Conservation (phyloP, 2,888 invertebrate species). For the Phyllotreta cruciferae region DNA sequence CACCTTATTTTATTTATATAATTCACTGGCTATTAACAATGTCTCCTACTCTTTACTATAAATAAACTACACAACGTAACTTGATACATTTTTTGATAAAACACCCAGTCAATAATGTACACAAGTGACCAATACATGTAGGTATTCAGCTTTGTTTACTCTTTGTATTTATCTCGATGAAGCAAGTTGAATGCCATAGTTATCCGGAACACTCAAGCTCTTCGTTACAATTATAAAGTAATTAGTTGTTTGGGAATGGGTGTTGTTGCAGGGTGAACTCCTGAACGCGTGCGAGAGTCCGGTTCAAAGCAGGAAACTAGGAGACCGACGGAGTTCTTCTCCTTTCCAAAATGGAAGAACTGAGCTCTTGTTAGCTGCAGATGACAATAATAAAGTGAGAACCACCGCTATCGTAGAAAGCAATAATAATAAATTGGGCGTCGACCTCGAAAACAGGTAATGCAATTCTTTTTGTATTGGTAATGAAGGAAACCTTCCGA, state of each 20-base stretch:
- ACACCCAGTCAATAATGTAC: neutral
- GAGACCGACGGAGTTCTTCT: slow-evolving; percentile 63
- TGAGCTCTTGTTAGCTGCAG: slow-evolving; percentile 75
- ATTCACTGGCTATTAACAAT: neutral
- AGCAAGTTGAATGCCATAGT: neutral
- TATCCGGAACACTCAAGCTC: too few species aligned
- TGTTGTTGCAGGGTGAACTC: slow-evolving; percentile 35
- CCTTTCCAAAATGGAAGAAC: slow-evolving; percentile 76
- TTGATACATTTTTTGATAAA: slow-evolving; percentile 5
- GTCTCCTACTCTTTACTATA: too few species aligned
- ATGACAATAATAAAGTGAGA: slow-evolving; percentile 68
- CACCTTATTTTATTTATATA: neutral
- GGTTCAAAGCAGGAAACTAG: slow-evolving; percentile 58
- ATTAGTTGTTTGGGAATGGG: neutral
- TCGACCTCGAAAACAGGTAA: slow-evolving; percentile 67
- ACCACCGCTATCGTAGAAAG: slow-evolving; percentile 67
- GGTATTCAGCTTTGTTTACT: too few species aligned
- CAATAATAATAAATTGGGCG: slow-evolving; percentile 64
- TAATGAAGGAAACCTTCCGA: neutral
- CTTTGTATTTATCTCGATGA: too few species aligned
- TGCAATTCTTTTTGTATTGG: slow-evolving; percentile 41
- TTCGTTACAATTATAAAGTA: too few species aligned
- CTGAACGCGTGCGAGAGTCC: slow-evolving; percentile 43
- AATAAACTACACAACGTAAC: neutral
- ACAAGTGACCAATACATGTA: too few species aligned